Evolutionary conservation across 2,888 invertebrate species (phyloP).

Genomic region (Zygothrica quintamaculata): DNA sequence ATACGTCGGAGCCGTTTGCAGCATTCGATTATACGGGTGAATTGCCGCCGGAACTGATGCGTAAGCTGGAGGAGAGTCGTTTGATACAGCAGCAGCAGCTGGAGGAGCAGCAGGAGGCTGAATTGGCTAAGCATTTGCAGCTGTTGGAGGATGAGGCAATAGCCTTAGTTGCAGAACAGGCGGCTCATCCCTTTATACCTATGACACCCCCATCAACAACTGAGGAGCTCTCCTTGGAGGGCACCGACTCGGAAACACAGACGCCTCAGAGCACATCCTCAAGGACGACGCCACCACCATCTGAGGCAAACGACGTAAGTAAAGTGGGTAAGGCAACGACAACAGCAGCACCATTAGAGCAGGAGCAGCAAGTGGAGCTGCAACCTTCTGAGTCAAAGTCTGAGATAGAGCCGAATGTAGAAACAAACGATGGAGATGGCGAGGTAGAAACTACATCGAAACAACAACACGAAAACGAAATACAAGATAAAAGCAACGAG

Average conservation of each 20-base stretch:
- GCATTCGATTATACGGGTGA: slow-evolving; percentile 65
- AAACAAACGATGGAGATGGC: background rate
- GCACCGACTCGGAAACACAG: slow-evolving; percentile 21
- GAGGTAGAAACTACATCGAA: too few species aligned
- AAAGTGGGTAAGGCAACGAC: background rate
- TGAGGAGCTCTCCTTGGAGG: slow-evolving; percentile 34
- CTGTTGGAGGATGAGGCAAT: slow-evolving; percentile 34
- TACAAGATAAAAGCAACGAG: slow-evolving; percentile 10
- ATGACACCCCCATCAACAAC: slow-evolving; percentile 41
- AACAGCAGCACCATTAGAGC: slow-evolving; percentile 6
- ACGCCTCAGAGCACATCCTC: slow-evolving; percentile 24
- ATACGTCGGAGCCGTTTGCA: slow-evolving; percentile 48
- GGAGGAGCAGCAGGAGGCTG: slow-evolving; percentile 37
- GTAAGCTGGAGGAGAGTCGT: slow-evolving; percentile 55
- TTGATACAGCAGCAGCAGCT: slow-evolving; percentile 33
- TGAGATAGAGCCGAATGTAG: background rate
- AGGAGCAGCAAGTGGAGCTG: background rate
- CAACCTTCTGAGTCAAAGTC: background rate
- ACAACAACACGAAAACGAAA: slow-evolving; percentile 7
- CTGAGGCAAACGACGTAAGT: slow-evolving; percentile 4
- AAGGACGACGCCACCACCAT: slow-evolving; percentile 26
- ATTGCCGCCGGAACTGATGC: slow-evolving; percentile 64
- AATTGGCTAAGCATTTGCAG: slow-evolving; percentile 41
- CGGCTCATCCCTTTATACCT: slow-evolving; percentile 4
- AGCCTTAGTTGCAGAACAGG: slow-evolving; percentile 31